These are phyloP conservation scores for Drosophila falleni DNA, from an alignment of 2,888 invertebrate species.

Conservation along the genomic window DNA sequence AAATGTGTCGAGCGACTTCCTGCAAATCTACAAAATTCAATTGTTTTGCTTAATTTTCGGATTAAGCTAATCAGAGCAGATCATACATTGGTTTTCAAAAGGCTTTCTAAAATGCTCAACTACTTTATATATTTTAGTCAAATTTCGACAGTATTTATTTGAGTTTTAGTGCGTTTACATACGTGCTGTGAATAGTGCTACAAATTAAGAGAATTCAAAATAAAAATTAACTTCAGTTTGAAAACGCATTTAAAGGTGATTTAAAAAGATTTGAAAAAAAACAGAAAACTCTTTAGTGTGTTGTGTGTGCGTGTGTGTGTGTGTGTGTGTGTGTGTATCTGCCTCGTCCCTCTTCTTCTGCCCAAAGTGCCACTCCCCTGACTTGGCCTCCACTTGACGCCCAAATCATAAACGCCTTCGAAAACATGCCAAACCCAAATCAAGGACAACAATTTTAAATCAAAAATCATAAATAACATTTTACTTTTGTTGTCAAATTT, in stretches of 20 bases:
- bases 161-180: constrained; percentile 16
- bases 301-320: not conserved
- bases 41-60: constrained; percentile 51
- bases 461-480: constrained; percentile 77
- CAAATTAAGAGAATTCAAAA: not conserved
- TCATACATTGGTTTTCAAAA: constrained; percentile 20
- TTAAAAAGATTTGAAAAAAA: not conserved
- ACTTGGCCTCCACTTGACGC: constrained; percentile 45
- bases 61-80: constrained; percentile 64
- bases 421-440: constrained; percentile 63
- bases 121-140: not conserved
- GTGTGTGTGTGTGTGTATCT: not conserved
- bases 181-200: constrained; percentile 11
- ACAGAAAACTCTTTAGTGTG: not conserved
- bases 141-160: constrained; percentile 30
- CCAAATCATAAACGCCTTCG: constrained; percentile 49
- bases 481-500: constrained; percentile 59
- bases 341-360: not conserved
- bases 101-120: constrained; percentile 22
- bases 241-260: constrained; percentile 7
- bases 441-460: constrained; percentile 71
- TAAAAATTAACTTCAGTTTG: not conserved
- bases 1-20: constrained; percentile 32
- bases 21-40: constrained; percentile 18
- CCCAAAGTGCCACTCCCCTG: constrained; percentile 7